phyloP scores from a whole-genome alignment of 2,113 vertebrate species.

The Furnarius figulus region DNA sequence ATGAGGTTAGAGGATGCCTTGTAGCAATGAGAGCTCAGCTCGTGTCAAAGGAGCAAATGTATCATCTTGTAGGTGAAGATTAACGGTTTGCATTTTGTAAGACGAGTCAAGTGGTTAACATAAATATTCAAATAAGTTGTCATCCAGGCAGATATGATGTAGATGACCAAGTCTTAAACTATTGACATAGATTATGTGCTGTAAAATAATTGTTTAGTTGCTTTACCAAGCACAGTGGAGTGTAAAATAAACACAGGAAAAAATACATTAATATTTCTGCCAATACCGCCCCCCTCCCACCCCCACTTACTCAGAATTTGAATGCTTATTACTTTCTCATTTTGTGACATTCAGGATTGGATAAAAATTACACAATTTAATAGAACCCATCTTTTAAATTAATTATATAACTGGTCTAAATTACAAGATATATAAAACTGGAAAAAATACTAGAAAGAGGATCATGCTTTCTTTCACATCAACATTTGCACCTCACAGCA shows the following conservation, averaged over 20 bases:
- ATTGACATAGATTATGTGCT: not conserved
- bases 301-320: not conserved
- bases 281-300: rapidly evolving
- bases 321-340: not conserved
- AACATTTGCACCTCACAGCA: not conserved
- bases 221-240: not conserved
- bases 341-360: not conserved
- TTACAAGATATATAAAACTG: not conserved
- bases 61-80: not conserved
- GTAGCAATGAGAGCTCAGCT: not conserved
- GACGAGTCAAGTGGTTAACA: not conserved
- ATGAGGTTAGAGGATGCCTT: not conserved
- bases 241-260: not conserved
- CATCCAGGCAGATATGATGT: not conserved
- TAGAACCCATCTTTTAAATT: not conserved
- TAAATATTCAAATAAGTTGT: not conserved
- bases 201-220: not conserved
- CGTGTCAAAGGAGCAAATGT: not conserved
- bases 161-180: not conserved
- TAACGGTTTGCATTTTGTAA: not conserved
- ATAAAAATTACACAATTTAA: not conserved
- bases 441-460: not conserved
- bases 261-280: not conserved
- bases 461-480: not conserved
- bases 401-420: not conserved